A percentile compares a stretch with the other conserved stretches of the same genome.
These are phyloP conservation scores for Prionailurus bengalensis DNA, from an alignment of 2,113 vertebrate species.

Conservation along the genomic window DNA sequence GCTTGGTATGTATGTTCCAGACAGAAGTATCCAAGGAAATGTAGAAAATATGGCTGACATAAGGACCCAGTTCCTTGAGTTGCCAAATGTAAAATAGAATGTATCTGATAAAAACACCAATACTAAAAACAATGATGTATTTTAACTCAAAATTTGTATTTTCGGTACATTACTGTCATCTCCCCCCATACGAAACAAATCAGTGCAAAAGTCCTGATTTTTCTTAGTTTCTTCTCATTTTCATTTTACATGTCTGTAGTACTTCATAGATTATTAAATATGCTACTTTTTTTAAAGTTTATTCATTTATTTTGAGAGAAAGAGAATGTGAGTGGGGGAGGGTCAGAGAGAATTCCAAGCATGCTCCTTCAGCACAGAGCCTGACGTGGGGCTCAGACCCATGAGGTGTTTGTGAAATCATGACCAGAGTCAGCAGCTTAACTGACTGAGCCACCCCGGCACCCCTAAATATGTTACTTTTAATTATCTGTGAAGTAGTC, in stretches of 20 bases:
- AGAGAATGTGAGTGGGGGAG: too few relatives aligned
- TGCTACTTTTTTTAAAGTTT: neutral
- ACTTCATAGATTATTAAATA: neutral
- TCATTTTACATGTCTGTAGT: neutral
- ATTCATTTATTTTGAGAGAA: too few relatives aligned
- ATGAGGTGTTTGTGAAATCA: too few relatives aligned
- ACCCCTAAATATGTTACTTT: neutral
- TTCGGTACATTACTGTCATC: neutral
- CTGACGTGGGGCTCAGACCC: too few relatives aligned
- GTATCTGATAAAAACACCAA: neutral
- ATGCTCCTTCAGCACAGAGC: too few relatives aligned
- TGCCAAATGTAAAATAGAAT: neutral
- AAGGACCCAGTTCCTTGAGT: neutral
- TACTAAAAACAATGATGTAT: neutral
- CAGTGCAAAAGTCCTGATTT: neutral
- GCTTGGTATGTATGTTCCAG: neutral
- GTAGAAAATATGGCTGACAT: neutral
- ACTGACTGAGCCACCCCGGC: too few relatives aligned
- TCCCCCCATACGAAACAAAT: neutral
- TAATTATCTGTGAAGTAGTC: neutral
- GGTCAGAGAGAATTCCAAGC: too few relatives aligned
- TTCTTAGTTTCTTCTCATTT: neutral
- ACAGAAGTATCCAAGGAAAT: neutral
- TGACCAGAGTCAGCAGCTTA: too few relatives aligned
- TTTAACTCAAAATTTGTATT: constrained; percentile 15